Percentiles rank a stretch among this genome's conserved stretches.
Evolutionary conservation across 2,113 vertebrate genomes (phyloP).

Genomic region (Hippolais icterina): DNA sequence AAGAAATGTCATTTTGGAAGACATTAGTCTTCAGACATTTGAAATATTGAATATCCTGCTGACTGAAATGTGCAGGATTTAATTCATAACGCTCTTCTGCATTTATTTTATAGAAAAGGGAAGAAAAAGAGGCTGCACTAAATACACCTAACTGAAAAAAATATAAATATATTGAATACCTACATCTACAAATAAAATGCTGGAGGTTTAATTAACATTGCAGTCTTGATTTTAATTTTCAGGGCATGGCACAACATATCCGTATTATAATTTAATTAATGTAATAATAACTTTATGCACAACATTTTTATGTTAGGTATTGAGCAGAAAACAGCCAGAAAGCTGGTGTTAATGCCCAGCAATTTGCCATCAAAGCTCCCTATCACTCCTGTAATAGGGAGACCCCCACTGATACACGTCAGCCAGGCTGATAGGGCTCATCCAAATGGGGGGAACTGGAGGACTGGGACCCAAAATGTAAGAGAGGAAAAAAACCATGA

Average conservation of each 20-base stretch:
- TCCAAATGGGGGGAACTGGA: neutral
- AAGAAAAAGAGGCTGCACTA: neutral
- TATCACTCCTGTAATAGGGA: neutral
- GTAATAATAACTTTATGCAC: neutral
- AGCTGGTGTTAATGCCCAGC: neutral
- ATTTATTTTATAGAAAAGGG: neutral
- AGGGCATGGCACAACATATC: neutral
- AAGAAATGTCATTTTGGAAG: neutral
- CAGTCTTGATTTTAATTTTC: neutral
- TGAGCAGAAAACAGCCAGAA: neutral
- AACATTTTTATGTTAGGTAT: neutral
- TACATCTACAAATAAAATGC: neutral
- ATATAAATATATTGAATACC: neutral
- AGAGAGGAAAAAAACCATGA: neutral
- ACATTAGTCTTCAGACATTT: neutral
- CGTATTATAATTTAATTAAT: neutral
- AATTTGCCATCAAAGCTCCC: neutral
- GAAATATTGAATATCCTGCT: neutral
- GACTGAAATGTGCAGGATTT: neutral
- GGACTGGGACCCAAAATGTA: neutral
- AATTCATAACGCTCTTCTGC: neutral
- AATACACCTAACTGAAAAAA: neutral
- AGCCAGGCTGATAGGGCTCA: neutral
- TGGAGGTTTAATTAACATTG: neutral
- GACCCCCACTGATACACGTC: accelerated